phyloP scores from a whole-genome alignment of 2,888 invertebrate genomes.

The Lithodes maja region DNA sequence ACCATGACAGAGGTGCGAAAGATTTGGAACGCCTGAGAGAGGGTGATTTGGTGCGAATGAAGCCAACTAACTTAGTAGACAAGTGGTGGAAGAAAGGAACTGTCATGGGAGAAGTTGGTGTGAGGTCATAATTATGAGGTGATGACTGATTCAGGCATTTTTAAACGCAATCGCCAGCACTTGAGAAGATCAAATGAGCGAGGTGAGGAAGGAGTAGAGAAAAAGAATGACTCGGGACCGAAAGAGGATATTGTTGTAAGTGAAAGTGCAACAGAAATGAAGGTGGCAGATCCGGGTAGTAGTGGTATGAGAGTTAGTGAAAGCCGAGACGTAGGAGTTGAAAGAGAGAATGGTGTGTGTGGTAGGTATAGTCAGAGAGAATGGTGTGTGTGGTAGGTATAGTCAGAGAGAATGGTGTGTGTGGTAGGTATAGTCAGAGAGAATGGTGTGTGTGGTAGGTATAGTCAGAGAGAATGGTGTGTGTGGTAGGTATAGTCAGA shows the following conservation, averaged over 20 bases:
- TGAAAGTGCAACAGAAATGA: not conserved
- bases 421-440: no score
- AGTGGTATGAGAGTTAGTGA: no score
- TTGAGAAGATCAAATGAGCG: not conserved
- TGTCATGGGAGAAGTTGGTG: not conserved
- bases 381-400: no score
- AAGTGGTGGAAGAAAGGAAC: conserved; percentile 8
- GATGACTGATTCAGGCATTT: not conserved
- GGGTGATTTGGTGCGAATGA: conserved; percentile 13
- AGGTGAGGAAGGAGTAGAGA: not conserved
- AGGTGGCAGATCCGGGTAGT: no score
- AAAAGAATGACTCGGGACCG: not conserved
- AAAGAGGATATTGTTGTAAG: not conserved
- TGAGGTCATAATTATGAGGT: not conserved
- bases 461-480: no score
- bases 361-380: no score
- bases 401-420: no score
- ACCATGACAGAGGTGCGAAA: not conserved
- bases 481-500: no score
- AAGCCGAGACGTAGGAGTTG: no score
- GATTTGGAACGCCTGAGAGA: not conserved
- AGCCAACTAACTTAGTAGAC: conserved; percentile 9
- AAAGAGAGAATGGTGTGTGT: no score
- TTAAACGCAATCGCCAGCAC: not conserved
- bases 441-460: no score